These are phyloP conservation scores for Xyrichtys novacula DNA, from an alignment of 2,797 vertebrate species.

Conservation along the genomic window DNA sequence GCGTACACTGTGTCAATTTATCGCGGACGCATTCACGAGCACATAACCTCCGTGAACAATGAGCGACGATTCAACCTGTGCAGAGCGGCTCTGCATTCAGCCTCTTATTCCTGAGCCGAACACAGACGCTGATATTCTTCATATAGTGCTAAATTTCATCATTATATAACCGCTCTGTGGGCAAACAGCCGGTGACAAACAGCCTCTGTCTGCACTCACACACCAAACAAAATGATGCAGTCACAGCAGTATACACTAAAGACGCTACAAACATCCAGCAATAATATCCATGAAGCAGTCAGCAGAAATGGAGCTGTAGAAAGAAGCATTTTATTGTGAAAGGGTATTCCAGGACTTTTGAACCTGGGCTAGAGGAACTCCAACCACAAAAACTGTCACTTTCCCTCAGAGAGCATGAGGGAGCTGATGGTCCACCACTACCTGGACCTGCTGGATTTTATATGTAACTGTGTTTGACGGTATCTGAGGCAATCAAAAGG, in stretches of 20 bases:
- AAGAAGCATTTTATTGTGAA: no score
- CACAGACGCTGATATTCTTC: slow-evolving; percentile 1
- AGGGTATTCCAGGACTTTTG: no score
- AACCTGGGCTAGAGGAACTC: no score
- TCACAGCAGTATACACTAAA: background rate
- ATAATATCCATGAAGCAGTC: background rate
- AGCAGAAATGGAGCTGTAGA: background rate
- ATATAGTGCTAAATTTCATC: slow-evolving; percentile 14
- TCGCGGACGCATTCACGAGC: slow-evolving; percentile 39
- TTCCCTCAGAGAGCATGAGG: no score
- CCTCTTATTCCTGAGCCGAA: no score
- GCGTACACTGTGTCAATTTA: slow-evolving; percentile 21
- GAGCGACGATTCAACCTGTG: slow-evolving; percentile 17
- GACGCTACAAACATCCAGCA: background rate
- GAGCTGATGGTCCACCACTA: no score
- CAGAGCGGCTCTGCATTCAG: background rate
- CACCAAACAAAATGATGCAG: background rate
- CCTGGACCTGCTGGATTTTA: no score
- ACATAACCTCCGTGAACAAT: slow-evolving; percentile 20
- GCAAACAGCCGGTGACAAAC: slow-evolving; percentile 33
- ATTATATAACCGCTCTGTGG: slow-evolving; percentile 1
- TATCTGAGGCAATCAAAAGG: no score
- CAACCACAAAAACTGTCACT: no score
- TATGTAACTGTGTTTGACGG: no score
- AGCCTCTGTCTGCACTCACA: slow-evolving; percentile 5